These are phyloP conservation scores for Patella pellucida DNA, from an alignment of 2,888 invertebrate genomes.

Conservation along the genomic window DNA sequence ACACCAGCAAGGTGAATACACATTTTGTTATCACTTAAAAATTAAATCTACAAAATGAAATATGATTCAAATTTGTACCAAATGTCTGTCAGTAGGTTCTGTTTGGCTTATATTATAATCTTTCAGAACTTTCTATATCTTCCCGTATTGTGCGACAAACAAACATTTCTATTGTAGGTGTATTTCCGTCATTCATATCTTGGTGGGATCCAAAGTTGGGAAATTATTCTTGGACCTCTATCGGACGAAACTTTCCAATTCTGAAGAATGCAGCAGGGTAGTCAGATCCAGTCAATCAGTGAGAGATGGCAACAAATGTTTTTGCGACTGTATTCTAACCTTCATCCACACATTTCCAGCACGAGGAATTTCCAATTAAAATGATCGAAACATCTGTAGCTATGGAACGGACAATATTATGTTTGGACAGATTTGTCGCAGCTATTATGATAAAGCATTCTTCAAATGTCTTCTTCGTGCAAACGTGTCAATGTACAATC, in stretches of 20 bases:
- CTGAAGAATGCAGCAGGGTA: background rate
- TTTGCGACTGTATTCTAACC: background rate
- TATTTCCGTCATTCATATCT: too few species aligned
- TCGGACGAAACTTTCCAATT: background rate
- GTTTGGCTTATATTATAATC: too few species aligned
- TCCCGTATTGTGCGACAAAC: too few species aligned
- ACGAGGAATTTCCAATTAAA: background rate
- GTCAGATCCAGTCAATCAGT: background rate
- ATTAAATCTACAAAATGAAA: too few species aligned
- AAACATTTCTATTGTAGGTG: too few species aligned
- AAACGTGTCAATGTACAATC: background rate
- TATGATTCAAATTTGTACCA: too few species aligned
- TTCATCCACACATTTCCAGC: constrained; percentile 1
- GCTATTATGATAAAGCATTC: background rate
- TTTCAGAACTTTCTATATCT: too few species aligned
- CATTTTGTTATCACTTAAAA: too few species aligned
- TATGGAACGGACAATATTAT: background rate
- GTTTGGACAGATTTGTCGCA: background rate
- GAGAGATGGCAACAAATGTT: background rate
- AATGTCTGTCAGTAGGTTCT: too few species aligned
- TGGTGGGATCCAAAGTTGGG: too few species aligned
- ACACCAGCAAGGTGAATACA: too few species aligned
- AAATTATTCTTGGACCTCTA: background rate
- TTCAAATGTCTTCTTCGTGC: background rate
- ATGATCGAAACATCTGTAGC: constrained; percentile 2